Conservation (phyloP, 2,888 invertebrate genomes). For the Amorpha juglandis region DNA sequence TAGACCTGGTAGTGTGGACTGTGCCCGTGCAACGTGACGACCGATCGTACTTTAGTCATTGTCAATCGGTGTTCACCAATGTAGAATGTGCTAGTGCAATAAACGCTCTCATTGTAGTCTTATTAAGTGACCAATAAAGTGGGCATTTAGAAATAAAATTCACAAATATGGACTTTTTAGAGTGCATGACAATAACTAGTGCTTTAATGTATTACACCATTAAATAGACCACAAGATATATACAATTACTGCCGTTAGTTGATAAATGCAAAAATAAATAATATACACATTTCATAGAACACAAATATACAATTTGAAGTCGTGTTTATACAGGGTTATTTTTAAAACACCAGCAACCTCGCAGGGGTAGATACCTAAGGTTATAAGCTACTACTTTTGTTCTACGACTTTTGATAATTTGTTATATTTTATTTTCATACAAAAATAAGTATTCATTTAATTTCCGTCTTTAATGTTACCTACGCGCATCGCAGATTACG, state of each 20-base stretch:
- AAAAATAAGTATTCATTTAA: too few species aligned
- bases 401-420: too few species aligned
- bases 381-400: too few species aligned
- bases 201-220: conserved; percentile 63
- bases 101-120: conserved; percentile 63
- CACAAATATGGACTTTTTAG: conserved; percentile 51
- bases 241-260: conserved; percentile 26
- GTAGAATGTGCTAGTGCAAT: conserved; percentile 52
- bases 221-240: conserved; percentile 33
- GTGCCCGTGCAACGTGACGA: conserved; percentile 40
- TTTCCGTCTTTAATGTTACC: too few species aligned
- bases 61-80: conserved; percentile 39
- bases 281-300: conserved; percentile 12
- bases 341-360: too few species aligned
- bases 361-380: too few species aligned
- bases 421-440: too few species aligned
- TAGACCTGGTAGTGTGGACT: conserved; percentile 57
- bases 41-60: conserved; percentile 34
- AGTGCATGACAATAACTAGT: conserved; percentile 83
- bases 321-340: too few species aligned
- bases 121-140: conserved; percentile 31
- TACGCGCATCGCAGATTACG: too few species aligned
- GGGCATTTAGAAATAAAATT: conserved; percentile 41
- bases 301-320: conserved; percentile 2
- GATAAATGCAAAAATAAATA: conserved; percentile 23